These are phyloP conservation scores for Copidosoma floridanum DNA, from an alignment of 1,140 invertebrate species.

Conservation along the genomic window DNA sequence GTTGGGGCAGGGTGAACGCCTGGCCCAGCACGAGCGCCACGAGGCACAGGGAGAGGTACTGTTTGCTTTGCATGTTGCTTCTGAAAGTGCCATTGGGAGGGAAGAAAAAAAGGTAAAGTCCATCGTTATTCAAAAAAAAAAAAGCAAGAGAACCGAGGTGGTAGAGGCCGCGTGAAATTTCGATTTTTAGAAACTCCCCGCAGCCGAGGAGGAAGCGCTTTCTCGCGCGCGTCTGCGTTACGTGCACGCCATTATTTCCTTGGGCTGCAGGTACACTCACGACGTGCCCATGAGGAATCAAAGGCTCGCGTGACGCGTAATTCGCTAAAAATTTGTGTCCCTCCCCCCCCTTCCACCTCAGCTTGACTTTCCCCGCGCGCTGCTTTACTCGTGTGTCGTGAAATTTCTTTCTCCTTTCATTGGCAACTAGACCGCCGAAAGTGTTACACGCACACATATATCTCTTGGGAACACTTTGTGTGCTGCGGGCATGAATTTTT, in stretches of 20 bases:
- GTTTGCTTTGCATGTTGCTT: conserved; percentile 30
- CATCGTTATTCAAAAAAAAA: too few relatives aligned
- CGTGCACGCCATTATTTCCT: conserved; percentile 6
- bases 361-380: conserved; percentile 16
- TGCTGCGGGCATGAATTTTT: background rate
- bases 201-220: background rate
- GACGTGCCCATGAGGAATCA: background rate
- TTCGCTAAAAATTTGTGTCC: conserved; percentile 8
- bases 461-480: too few relatives aligned
- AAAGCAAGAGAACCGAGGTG: background rate
- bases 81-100: background rate
- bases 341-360: background rate
- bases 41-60: conserved; percentile 46
- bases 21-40: conserved; percentile 49
- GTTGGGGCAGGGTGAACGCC: conserved; percentile 47
- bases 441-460: conserved; percentile 8
- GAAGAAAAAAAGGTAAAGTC: background rate
- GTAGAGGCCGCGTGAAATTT: background rate
- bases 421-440: conserved; percentile 17
- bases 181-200: conserved; percentile 12
- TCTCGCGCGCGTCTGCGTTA: background rate
- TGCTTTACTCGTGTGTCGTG: background rate
- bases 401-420: conserved; percentile 11
- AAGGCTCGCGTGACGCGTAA: conserved; percentile 2
- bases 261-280: too few relatives aligned